Evolutionary conservation across 2,888 invertebrate genomes (phyloP).

Genomic region (Drosophila meridiana): DNA sequence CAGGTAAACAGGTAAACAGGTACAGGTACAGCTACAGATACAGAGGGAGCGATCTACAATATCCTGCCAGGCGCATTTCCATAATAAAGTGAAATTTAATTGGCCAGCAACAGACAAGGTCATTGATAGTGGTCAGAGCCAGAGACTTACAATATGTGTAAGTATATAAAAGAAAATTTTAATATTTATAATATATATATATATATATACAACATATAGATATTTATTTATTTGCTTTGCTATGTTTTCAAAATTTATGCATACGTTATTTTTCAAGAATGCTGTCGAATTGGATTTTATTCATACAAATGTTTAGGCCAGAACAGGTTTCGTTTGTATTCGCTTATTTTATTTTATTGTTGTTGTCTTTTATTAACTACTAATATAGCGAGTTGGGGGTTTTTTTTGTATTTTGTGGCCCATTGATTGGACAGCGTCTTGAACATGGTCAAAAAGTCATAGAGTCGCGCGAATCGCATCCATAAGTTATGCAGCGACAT

Average conservation of each 20-base stretch:
- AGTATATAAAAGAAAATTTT: background rate
- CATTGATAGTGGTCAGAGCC: background rate
- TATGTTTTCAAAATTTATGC: slow-evolving; percentile 58
- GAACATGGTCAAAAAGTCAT: background rate
- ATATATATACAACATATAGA: background rate
- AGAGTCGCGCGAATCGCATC: slow-evolving; percentile 31
- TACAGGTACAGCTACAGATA: no score
- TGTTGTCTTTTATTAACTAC: slow-evolving; percentile 44
- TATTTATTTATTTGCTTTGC: slow-evolving; percentile 6
- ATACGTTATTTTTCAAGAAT: slow-evolving; percentile 64
- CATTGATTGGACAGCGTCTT: slow-evolving; percentile 7
- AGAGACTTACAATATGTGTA: background rate
- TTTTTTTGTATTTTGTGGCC: slow-evolving; percentile 19
- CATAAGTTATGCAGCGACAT: slow-evolving; percentile 58
- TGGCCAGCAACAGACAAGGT: slow-evolving; percentile 9
- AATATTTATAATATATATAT: background rate
- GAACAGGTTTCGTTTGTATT: slow-evolving; percentile 63
- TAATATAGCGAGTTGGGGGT: slow-evolving; percentile 35
- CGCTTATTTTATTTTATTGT: slow-evolving; percentile 32
- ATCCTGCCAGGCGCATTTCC: slow-evolving; percentile 55
- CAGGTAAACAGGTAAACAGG: background rate
- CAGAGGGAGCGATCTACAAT: background rate
- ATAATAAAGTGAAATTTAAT: slow-evolving; percentile 65
- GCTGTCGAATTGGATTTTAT: slow-evolving; percentile 68
- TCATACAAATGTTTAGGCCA: slow-evolving; percentile 24